phyloP scores from a whole-genome alignment of 2,888 invertebrate genomes.

The Muschampia plurimacula region DNA sequence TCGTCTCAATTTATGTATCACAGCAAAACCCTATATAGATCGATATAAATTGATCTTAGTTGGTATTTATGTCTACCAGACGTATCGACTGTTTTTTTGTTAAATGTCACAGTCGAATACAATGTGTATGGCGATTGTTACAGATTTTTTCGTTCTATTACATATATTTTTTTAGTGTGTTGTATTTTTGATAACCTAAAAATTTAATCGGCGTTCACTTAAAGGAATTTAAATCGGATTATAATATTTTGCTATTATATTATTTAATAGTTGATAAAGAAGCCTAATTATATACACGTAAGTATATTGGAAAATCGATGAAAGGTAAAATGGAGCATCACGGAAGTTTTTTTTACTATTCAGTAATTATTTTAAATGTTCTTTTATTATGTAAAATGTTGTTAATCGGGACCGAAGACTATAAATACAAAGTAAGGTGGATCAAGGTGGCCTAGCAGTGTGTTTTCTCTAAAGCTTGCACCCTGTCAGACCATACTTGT shows the following conservation, averaged over 20 bases:
- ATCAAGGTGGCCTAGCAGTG: conserved; percentile 86
- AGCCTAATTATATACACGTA: conserved; percentile 5
- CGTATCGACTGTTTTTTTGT: background rate
- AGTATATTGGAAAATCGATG: background rate
- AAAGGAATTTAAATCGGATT: conserved; percentile 20
- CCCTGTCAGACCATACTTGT: conserved; percentile 87
- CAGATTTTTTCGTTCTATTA: no score
- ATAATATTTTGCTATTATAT: conserved; percentile 14
- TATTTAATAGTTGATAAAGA: conserved; percentile 24
- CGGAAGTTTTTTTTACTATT: background rate
- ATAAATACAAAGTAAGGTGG: conserved; percentile 56
- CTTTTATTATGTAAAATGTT: background rate
- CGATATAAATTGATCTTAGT: no score
- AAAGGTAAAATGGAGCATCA: background rate
- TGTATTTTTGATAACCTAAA: background rate
- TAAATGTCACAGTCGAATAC: background rate
- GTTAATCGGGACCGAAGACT: background rate
- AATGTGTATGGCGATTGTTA: background rate
- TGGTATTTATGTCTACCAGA: no score
- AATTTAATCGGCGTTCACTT: conserved; percentile 3
- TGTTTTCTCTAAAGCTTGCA: conserved; percentile 85
- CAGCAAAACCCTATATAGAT: no score
- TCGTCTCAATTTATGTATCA: background rate
- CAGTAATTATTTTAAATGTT: background rate
- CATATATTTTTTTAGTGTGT: no score